Percentiles rank a stretch among this genome's conserved stretches.
Evolutionary conservation across 2,888 invertebrate species (phyloP).

Genomic region (Merodon equestris): DNA sequence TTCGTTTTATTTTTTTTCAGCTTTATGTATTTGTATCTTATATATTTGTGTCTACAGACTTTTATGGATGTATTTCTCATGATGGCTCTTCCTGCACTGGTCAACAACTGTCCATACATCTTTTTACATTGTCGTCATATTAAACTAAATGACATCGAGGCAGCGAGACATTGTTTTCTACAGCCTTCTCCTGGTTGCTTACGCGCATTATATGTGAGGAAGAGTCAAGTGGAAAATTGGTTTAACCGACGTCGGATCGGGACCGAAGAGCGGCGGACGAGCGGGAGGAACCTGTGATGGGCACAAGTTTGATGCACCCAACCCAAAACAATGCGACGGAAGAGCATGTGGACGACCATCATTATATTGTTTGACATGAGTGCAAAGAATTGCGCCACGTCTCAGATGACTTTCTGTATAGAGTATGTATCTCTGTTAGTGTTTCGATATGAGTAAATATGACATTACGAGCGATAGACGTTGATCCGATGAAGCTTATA

Average conservation of each 20-base stretch:
- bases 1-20: no score
- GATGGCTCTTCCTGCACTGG: background rate
- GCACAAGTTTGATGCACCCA: slow-evolving; percentile 41
- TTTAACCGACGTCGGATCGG: slow-evolving; percentile 59
- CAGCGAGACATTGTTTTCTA: background rate
- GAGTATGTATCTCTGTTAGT: no score
- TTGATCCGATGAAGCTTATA: no score
- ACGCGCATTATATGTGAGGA: slow-evolving; percentile 24
- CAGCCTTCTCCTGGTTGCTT: background rate
- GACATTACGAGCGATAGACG: no score
- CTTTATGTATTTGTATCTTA: no score
- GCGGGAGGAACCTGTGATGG: slow-evolving; percentile 20
- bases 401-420: no score
- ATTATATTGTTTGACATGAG: slow-evolving; percentile 47
- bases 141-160: slow-evolving; percentile 57
- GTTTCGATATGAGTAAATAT: no score
- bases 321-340: slow-evolving; percentile 36
- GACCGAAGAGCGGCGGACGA: slow-evolving; percentile 37
- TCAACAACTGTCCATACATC: slow-evolving; percentile 2
- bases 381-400: slow-evolving; percentile 24
- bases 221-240: slow-evolving; percentile 67
- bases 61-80: no score
- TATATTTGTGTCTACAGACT: no score
- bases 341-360: slow-evolving; percentile 14
- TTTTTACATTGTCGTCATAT: slow-evolving; percentile 46